These are phyloP conservation scores for Pyrocoelia pectoralis DNA, from an alignment of 2,888 invertebrate species.

Conservation along the genomic window DNA sequence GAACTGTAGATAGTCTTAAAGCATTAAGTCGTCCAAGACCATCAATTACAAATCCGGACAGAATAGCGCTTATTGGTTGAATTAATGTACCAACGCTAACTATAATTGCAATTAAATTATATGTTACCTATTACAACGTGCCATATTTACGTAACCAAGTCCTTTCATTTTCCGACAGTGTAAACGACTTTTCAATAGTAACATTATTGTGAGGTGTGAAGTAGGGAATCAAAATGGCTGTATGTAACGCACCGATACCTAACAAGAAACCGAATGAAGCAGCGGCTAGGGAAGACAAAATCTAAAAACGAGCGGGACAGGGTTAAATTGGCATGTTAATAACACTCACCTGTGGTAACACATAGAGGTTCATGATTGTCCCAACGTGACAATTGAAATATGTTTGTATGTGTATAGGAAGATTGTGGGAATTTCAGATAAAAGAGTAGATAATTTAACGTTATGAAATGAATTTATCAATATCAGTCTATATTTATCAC, in stretches of 20 bases:
- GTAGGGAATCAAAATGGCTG: background rate
- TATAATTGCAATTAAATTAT: background rate
- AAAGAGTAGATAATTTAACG: too few species aligned
- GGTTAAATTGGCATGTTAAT: background rate
- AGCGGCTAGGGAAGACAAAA: background rate
- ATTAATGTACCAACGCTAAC: background rate
- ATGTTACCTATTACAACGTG: background rate
- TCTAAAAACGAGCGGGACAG: background rate
- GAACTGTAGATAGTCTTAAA: background rate
- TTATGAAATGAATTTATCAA: too few species aligned
- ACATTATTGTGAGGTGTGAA: background rate
- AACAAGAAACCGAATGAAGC: background rate
- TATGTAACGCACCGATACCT: background rate
- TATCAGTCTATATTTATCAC: too few species aligned
- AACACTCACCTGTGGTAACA: background rate
- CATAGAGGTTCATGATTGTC: background rate
- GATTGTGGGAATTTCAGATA: too few species aligned
- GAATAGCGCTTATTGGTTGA: background rate
- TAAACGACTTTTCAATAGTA: background rate
- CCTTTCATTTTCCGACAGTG: background rate
- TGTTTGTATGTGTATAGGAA: too few species aligned
- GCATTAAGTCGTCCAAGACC: background rate
- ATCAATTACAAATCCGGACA: background rate
- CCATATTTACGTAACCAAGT: background rate
- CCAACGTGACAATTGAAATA: too few species aligned